Evolutionary conservation across 2,113 vertebrate species (phyloP).

Genomic region (Oceanites oceanicus): DNA sequence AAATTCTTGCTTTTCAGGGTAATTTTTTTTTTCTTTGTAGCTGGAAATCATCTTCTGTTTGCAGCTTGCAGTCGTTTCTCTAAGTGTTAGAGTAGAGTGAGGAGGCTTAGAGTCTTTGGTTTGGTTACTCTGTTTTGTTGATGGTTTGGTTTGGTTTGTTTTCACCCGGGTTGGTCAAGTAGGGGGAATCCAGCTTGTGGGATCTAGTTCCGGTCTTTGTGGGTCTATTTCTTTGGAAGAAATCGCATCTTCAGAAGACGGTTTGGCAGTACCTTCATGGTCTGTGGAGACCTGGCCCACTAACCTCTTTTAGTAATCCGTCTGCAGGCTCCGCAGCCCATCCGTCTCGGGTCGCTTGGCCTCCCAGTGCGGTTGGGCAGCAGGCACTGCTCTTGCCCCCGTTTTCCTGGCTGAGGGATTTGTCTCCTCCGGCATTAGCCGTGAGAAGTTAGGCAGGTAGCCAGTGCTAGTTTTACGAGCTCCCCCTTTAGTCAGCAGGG

Average conservation of each 20-base stretch:
- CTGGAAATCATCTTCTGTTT: not conserved
- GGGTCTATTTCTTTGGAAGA: not conserved
- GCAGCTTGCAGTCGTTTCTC: not conserved
- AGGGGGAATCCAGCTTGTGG: not conserved
- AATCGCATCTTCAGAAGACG: not conserved
- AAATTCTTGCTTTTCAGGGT: conserved; percentile 35
- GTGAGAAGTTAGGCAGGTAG: accelerated
- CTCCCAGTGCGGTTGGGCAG: not conserved
- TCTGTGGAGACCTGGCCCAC: not conserved
- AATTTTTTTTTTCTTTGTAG: not conserved
- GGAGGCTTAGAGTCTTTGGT: not conserved
- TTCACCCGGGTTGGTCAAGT: not conserved
- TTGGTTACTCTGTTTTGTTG: not conserved
- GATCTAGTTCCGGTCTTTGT: not conserved
- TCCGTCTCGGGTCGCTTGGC: accelerated
- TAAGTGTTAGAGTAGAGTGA: not conserved
- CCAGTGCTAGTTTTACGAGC: not conserved
- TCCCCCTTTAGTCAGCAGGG: not conserved
- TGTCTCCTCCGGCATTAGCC: not conserved
- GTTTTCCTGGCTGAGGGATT: not conserved
- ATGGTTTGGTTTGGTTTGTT: not conserved
- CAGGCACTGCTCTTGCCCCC: not conserved
- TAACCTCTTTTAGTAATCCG: not conserved
- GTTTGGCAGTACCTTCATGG: not conserved
- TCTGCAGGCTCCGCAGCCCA: not conserved